A percentile compares a stretch with the other conserved stretches of the same genome.
Conservation (phyloP, 2,113 vertebrate genomes). For the Gallinago paraguaiae region DNA sequence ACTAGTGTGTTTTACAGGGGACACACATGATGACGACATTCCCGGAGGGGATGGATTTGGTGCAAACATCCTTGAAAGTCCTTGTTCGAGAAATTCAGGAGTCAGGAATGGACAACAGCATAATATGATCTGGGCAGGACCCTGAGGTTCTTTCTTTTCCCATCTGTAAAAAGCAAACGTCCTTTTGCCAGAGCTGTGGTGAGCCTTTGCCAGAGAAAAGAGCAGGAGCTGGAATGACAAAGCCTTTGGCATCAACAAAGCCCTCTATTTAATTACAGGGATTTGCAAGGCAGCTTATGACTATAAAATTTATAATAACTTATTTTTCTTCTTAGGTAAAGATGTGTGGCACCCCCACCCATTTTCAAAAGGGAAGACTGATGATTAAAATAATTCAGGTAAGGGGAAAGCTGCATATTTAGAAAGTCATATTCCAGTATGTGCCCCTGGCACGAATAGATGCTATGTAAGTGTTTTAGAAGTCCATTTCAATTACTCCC, state of each 20-base stretch:
- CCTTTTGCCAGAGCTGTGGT: not conserved
- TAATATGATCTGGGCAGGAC: not conserved
- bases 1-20: not conserved
- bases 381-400: not conserved
- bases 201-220: constrained; percentile 1
- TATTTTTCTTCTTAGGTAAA: not conserved
- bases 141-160: not conserved
- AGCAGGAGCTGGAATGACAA: not conserved
- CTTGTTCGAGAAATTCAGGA: constrained; percentile 41
- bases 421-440: not conserved
- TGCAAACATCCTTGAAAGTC: constrained; percentile 40
- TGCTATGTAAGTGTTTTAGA: not conserved
- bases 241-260: not conserved
- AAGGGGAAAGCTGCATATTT: not conserved
- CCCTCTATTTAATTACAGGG: not conserved
- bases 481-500: not conserved
- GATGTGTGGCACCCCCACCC: not conserved
- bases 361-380: not conserved
- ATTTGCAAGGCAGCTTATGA: not conserved
- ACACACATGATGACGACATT: not conserved
- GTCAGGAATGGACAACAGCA: not conserved
- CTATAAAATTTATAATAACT: not conserved
- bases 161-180: not conserved
- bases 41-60: constrained; percentile 36
- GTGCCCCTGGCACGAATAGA: not conserved